Conservation (phyloP, 2,797 vertebrate species). For the Otolemur crassicaudatus region DNA sequence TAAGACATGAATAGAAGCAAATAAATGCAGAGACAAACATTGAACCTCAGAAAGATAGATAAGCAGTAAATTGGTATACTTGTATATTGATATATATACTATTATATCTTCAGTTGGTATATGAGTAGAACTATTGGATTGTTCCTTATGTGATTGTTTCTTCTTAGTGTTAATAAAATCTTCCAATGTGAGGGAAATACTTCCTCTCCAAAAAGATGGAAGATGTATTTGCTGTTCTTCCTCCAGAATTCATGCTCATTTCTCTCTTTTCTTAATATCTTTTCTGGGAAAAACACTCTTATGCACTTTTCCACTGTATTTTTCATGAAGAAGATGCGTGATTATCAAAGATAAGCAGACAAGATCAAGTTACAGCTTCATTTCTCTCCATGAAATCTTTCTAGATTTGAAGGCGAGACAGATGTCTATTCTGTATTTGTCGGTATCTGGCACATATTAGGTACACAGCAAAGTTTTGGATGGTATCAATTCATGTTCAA, state of each 20-base stretch:
- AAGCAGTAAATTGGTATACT: neutral
- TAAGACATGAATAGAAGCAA: neutral
- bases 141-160: neutral
- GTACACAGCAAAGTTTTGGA: neutral
- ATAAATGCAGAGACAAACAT: neutral
- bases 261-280: neutral
- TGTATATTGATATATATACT: neutral
- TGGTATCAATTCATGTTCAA: slow-evolving; percentile 36
- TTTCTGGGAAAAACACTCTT: neutral
- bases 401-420: neutral
- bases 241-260: slow-evolving; percentile 20
- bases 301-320: neutral
- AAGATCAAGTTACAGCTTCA: neutral
- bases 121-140: neutral
- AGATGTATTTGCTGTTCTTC: neutral
- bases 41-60: neutral
- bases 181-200: neutral
- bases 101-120: neutral
- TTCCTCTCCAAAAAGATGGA: neutral
- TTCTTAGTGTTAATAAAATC: slow-evolving; percentile 4
- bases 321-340: slow-evolving; percentile 39
- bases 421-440: neutral
- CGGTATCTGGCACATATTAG: neutral
- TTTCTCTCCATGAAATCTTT: neutral
- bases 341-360: neutral